These are phyloP conservation scores for Leptopilina syphax DNA, from an alignment of 2,888 invertebrate genomes.

Conservation along the genomic window DNA sequence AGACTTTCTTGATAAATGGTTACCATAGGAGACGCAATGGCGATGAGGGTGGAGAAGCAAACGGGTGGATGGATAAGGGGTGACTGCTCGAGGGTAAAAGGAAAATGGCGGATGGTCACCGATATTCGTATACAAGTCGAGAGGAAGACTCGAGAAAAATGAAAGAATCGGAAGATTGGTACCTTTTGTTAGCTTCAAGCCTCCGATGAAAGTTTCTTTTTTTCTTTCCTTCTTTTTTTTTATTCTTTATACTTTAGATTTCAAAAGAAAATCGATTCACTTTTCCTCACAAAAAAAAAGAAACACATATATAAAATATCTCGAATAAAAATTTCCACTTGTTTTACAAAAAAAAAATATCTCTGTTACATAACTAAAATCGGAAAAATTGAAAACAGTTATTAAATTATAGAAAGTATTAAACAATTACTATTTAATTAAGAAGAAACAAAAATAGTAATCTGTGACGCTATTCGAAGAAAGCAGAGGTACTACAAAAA, in stretches of 20 bases:
- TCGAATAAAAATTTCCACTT: neutral
- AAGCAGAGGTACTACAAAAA: too few relatives aligned
- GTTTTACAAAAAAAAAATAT: too few relatives aligned
- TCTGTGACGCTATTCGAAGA: too few relatives aligned
- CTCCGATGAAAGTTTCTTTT: conserved; percentile 22
- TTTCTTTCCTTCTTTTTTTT: neutral
- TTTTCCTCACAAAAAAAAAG: neutral
- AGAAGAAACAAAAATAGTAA: too few relatives aligned
- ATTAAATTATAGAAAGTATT: too few relatives aligned
- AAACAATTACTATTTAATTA: too few relatives aligned
- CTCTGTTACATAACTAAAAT: too few relatives aligned
- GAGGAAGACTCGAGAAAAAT: conserved; percentile 56
- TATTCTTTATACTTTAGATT: neutral
- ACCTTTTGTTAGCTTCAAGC: conserved; percentile 51
- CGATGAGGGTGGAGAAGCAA: conserved; percentile 54
- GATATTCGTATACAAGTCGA: conserved; percentile 52
- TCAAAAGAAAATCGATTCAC: conserved; percentile 22
- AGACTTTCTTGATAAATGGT: conserved; percentile 62
- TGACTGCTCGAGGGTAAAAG: conserved; percentile 59
- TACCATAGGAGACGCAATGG: conserved; percentile 65
- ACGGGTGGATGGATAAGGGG: conserved; percentile 46
- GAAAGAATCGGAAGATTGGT: conserved; percentile 55
- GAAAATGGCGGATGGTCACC: conserved; percentile 67
- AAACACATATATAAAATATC: neutral
- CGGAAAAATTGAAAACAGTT: too few relatives aligned